Evolutionary conservation across 2,888 invertebrate species (phyloP).

Genomic region (Rotaria magnacalcarata): DNA sequence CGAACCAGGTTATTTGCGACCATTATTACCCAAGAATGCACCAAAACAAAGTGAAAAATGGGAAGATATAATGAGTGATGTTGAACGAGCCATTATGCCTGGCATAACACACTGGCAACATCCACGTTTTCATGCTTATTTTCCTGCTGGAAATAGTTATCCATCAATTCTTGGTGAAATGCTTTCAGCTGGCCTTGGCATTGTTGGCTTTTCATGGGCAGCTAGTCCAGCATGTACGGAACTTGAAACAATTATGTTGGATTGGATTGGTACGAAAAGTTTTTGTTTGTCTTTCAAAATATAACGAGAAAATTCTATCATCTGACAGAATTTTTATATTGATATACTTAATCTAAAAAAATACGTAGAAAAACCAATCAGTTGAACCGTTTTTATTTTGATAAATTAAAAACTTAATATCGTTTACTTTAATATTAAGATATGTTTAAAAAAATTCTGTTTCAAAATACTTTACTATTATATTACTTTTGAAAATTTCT

Average conservation of each 20-base stretch:
- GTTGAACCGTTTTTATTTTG: too few species aligned
- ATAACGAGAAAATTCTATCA: too few species aligned
- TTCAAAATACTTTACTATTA: too few species aligned
- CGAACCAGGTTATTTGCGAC: conserved; percentile 52
- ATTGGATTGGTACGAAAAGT: conserved; percentile 69
- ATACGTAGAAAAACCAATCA: too few species aligned
- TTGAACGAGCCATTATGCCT: conserved; percentile 56
- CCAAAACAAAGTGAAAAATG: conserved; percentile 55
- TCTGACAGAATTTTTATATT: too few species aligned
- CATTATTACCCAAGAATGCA: conserved; percentile 52
- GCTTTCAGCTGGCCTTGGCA: conserved; percentile 89
- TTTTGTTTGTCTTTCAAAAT: too few species aligned
- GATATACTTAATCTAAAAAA: too few species aligned
- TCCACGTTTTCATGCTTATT: conserved; percentile 95
- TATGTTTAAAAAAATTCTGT: too few species aligned
- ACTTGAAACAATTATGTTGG: conserved; percentile 85
- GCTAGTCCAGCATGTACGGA: conserved; percentile 84
- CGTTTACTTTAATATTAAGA: too few species aligned
- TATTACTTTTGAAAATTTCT: neutral
- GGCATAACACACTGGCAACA: conserved; percentile 78
- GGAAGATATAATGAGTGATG: conserved; percentile 54
- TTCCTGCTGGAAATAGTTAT: conserved; percentile 91
- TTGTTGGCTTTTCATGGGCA: conserved; percentile 98
- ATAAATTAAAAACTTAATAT: too few species aligned
- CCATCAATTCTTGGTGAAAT: conserved; percentile 95